Conservation (phyloP, 2,113 vertebrate genomes). For the Puntigrus tetrazona region DNA sequence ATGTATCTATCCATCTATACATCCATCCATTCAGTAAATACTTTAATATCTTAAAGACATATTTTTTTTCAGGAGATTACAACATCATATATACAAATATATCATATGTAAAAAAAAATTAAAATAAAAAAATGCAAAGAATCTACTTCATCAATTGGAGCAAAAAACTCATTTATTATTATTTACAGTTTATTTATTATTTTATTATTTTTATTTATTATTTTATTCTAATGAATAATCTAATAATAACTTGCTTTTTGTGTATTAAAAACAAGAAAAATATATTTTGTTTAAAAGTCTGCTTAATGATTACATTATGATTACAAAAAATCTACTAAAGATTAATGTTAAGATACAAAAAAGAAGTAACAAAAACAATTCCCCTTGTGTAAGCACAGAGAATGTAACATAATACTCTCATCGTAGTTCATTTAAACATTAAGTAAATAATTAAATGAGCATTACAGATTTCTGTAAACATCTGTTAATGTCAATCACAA, state of each 20-base stretch:
- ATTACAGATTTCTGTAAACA: background rate
- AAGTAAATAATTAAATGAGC: background rate
- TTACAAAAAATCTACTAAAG: background rate
- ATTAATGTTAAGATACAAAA: background rate
- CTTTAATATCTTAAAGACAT: no score
- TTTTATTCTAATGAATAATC: no score
- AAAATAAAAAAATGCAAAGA: no score
- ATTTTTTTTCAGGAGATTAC: background rate
- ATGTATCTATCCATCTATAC: no score
- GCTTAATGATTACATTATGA: background rate
- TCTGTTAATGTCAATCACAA: constrained; percentile 5
- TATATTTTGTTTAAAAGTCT: background rate
- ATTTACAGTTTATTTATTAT: no score
- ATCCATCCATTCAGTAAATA: background rate
- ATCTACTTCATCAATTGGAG: no score
- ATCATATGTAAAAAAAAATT: no score
- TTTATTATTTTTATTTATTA: no score
- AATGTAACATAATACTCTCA: background rate
- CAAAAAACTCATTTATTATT: no score
- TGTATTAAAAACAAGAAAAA: background rate
- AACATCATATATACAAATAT: background rate
- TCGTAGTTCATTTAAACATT: background rate
- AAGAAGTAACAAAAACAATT: no score
- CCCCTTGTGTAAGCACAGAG: background rate
- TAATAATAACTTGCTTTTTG: background rate